phyloP scores from a whole-genome alignment of 2,888 invertebrate species.

The Drosophila merina region DNA sequence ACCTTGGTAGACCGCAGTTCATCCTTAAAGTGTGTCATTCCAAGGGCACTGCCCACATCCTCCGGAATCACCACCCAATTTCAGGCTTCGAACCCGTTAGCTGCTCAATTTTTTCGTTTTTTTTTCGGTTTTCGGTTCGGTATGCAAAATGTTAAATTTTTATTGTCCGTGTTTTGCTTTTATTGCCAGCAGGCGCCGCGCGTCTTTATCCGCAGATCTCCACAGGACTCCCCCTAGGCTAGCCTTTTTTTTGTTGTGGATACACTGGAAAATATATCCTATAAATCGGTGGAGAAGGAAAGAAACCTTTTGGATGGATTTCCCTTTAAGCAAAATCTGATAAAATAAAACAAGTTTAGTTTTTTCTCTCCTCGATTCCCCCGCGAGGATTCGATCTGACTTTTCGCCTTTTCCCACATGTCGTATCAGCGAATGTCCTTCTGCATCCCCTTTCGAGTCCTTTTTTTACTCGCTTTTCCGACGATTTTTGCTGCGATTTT shows the following conservation, averaged over 20 bases:
- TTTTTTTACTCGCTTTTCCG: slow-evolving; percentile 32
- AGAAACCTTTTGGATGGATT: too few species aligned
- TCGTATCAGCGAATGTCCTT: slow-evolving; percentile 61
- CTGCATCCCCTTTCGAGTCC: slow-evolving; percentile 19
- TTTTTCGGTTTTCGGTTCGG: slow-evolving; percentile 8
- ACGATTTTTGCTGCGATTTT: slow-evolving; percentile 60
- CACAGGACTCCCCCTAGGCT: too few species aligned
- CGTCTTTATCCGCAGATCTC: slow-evolving; percentile 54
- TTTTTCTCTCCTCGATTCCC: too few species aligned
- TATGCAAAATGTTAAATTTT: slow-evolving; percentile 71
- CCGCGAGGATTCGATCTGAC: slow-evolving; percentile 40
- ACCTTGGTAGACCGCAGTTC: slow-evolving; percentile 52
- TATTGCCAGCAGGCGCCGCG: slow-evolving; percentile 73
- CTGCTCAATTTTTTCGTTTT: slow-evolving; percentile 22
- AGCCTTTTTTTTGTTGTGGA: too few species aligned
- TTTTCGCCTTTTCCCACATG: slow-evolving; percentile 77
- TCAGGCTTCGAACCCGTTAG: slow-evolving; percentile 40
- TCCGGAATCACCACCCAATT: background rate
- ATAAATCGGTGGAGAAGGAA: too few species aligned
- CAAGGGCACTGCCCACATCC: slow-evolving; percentile 10
- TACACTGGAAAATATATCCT: too few species aligned
- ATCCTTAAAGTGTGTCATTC: slow-evolving; percentile 70
- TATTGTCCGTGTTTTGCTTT: slow-evolving; percentile 73
- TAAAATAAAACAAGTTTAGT: too few species aligned
- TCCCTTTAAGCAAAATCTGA: too few species aligned